Base-by-base conservation (phyloP, 1,140 invertebrate species). In the Zaprionus vittiger region DNA sequence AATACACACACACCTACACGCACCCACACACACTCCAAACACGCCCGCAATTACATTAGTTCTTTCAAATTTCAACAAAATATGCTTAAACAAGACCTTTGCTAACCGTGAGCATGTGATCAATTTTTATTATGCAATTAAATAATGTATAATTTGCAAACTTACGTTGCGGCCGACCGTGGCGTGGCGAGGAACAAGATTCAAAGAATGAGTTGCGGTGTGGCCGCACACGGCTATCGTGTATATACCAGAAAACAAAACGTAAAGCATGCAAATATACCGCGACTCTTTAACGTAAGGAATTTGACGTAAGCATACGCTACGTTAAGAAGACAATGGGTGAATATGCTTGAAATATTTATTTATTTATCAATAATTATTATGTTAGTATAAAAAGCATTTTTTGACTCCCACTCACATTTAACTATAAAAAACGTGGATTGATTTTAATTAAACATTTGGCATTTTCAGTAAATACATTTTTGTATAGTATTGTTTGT, bases 41-140 rank as follows among this genome's bases (percentile, higher is more conserved):
- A 52, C 17, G 1, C 5, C 11, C 54, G 28, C 34, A 61, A 9
- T 20, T 5, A 26, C 37, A 37, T 7, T 6, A 49, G 4, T 47
- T 64, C 37, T 15, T 38, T 12, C 1, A 31, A 22, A 17, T 41
- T 17, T 2, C 41, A n/a, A 2, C 15, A 65, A 47, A 11, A 60
- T 28, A 37, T 31, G 20, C 15, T 15, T 12, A 20, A 22, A 34
- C 24, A 38, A 68, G 14, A 22, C 26, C 54, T 3, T 54, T 47
- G 3, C 4, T 38, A 17, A 26, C 20, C 31, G 24, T 24, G n/a
- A 59, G 54, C 66, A 75, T 79, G 73, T 79, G 77, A 79, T 76
- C 67, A 65, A 14, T 63, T 55, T 70, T 52, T 64, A 60, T 79
- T 79, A 79, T 74, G 76, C 76, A 79, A 79, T 75, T 37, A 38